Evolutionary conservation across 2,797 vertebrate species (phyloP), one percentile per base, ranked within the genome.

Genomic region (Glossophaga mutica): DNA sequence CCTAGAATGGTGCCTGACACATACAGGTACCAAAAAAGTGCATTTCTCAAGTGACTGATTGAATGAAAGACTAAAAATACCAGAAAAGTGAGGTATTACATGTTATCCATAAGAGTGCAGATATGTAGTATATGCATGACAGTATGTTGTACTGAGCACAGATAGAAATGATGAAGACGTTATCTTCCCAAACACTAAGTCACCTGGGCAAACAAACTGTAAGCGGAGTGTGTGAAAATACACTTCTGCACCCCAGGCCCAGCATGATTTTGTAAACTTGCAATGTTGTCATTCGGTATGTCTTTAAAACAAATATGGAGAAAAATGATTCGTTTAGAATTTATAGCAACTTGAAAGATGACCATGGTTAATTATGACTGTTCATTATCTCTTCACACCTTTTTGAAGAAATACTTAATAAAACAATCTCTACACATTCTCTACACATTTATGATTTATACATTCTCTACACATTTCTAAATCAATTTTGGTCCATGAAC

Each of bases 371-470:
- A 90, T 84, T 78, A 93, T 79, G 39, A 29, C 15, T 86, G n/a
- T 42, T 94, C 81, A 76, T 85, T 89, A 91, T 52, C 59, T 74
- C 50, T 48, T 42, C 32, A 90, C 15, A 96, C 21, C 37, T 81
- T 88, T 55, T 67, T 70, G 12, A 93, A 90, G 62, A 92, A 97
- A 92, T 78, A 93, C 10, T 96, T 84, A 90, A 74, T 85, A 42
- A 79, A 92, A 79, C 22, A 79, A 89, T 55, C 57, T 91, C 92
- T 94, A 88, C n/a, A n/a, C n/a, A n/a, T n/a, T n/a, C n/a, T n/a
- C n/a, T n/a, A n/a, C n/a, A n/a, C n/a, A n/a, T n/a, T n/a, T n/a
- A n/a, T n/a, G n/a, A n/a, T n/a, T n/a, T n/a, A n/a, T n/a, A n/a
- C n/a, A n/a, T n/a, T n/a, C n/a, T n/a, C n/a, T n/a, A n/a, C n/a